A percentile compares a stretch with the other conserved stretches of the same genome.
Conservation (phyloP, 2,888 invertebrate genomes). For the Listrodromus nycthemerus region DNA sequence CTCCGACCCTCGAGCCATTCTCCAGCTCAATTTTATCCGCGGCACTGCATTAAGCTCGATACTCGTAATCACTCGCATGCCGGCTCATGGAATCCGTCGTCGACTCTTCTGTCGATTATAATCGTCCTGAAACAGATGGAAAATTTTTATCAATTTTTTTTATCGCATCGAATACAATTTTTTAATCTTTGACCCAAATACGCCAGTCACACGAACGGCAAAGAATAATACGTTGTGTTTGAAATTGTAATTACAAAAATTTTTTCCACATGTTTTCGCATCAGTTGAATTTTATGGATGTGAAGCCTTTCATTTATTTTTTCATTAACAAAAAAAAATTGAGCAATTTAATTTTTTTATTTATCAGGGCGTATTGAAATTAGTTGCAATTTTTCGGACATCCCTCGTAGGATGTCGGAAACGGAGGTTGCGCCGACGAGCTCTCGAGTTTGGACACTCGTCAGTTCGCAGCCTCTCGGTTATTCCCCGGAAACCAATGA, state of each 20-base stretch:
- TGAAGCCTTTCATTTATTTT: too few relatives aligned
- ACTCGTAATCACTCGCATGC: constrained; percentile 34
- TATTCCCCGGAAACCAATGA: constrained; percentile 41
- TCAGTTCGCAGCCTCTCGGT: constrained; percentile 37
- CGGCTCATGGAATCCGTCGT: not conserved
- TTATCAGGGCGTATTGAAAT: not conserved
- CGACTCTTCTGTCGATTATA: not conserved
- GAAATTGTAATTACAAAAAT: too few relatives aligned
- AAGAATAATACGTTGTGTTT: too few relatives aligned
- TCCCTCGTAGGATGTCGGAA: not conserved
- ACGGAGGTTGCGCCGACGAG: constrained; percentile 17
- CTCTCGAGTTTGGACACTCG: constrained; percentile 37
- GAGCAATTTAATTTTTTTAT: too few relatives aligned
- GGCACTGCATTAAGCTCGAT: constrained; percentile 9
- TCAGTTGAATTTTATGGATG: too few relatives aligned
- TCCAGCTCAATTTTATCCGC: constrained; percentile 8
- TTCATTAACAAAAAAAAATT: too few relatives aligned
- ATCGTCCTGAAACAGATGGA: not conserved
- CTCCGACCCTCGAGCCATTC: constrained; percentile 1
- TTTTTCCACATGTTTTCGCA: too few relatives aligned
- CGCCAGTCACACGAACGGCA: too few relatives aligned
- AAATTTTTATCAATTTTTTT: not conserved
- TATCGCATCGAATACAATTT: too few relatives aligned
- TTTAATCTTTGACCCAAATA: too few relatives aligned
- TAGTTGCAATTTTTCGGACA: not conserved